A percentile compares a stretch with the other conserved stretches of the same genome.
Conservation (phyloP, 1,140 invertebrate genomes). For the Leptinotarsa texana region DNA sequence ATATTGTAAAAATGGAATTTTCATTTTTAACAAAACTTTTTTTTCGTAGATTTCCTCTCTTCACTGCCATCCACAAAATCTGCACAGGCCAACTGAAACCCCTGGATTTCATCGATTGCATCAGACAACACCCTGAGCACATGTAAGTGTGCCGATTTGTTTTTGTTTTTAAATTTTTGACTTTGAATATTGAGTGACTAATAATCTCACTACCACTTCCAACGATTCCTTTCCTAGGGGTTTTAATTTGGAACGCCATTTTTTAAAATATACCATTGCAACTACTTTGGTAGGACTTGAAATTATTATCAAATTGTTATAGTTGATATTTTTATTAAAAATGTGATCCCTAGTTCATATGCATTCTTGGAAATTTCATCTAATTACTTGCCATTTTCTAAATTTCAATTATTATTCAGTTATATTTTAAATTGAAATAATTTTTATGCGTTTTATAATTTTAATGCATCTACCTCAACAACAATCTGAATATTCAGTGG, state of each 20-base stretch:
- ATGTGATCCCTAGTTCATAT: too few relatives aligned
- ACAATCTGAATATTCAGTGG: too few relatives aligned
- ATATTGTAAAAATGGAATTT: too few relatives aligned
- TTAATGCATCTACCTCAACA: too few relatives aligned
- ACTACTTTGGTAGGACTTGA: background rate
- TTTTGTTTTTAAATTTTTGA: background rate
- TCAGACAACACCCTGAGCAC: constrained; percentile 95
- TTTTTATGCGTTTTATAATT: too few relatives aligned
- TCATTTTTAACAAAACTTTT: constrained; percentile 2
- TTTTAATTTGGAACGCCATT: background rate
- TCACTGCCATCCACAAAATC: constrained; percentile 92
- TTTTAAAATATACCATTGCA: background rate
- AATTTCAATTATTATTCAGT: too few relatives aligned
- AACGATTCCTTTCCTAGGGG: background rate
- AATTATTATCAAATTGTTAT: background rate
- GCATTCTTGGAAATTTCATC: too few relatives aligned
- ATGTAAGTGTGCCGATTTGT: constrained; percentile 72
- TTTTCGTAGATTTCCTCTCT: constrained; percentile 85
- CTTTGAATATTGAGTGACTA: background rate
- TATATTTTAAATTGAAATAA: too few relatives aligned
- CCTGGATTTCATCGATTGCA: constrained; percentile 84
- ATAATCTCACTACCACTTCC: background rate
- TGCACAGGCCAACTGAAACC: constrained; percentile 82
- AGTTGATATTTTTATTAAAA: too few relatives aligned
- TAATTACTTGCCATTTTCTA: too few relatives aligned